These are phyloP conservation scores for Papilio machaon DNA, from an alignment of 1,140 invertebrate genomes.

Conservation along the genomic window DNA sequence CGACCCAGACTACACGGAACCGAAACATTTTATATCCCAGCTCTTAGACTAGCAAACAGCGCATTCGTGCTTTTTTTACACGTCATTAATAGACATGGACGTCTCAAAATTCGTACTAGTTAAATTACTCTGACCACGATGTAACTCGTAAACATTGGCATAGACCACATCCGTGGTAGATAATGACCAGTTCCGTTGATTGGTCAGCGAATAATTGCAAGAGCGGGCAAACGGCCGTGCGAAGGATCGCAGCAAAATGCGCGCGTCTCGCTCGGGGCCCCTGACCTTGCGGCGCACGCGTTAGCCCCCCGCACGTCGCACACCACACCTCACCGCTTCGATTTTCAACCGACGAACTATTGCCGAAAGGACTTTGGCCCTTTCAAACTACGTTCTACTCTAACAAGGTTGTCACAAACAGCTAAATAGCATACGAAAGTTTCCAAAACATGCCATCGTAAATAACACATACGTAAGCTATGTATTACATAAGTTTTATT, in stretches of 20 bases:
- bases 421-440: not conserved
- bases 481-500: constrained; percentile 3
- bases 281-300: constrained; percentile 59
- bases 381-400: constrained; percentile 26
- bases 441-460: not conserved
- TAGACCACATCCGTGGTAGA: not conserved
- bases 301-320: constrained; percentile 39
- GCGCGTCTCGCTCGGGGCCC: constrained; percentile 52
- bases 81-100: constrained; percentile 8
- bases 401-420: constrained; percentile 24
- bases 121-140: not conserved
- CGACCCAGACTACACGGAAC: not conserved
- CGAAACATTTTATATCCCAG: not conserved
- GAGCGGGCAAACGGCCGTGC: constrained; percentile 39
- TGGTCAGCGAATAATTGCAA: constrained; percentile 37
- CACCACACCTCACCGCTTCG: constrained; percentile 30
- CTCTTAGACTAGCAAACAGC: not conserved
- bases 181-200: constrained; percentile 16
- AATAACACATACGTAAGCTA: not conserved
- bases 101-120: not conserved
- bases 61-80: not conserved
- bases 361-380: constrained; percentile 37
- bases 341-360: constrained; percentile 34
- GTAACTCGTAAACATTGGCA: not conserved
- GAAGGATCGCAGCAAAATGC: constrained; percentile 46